These are phyloP conservation scores for Maniola jurtina DNA, from an alignment of 1,140 invertebrate species.

Conservation along the genomic window DNA sequence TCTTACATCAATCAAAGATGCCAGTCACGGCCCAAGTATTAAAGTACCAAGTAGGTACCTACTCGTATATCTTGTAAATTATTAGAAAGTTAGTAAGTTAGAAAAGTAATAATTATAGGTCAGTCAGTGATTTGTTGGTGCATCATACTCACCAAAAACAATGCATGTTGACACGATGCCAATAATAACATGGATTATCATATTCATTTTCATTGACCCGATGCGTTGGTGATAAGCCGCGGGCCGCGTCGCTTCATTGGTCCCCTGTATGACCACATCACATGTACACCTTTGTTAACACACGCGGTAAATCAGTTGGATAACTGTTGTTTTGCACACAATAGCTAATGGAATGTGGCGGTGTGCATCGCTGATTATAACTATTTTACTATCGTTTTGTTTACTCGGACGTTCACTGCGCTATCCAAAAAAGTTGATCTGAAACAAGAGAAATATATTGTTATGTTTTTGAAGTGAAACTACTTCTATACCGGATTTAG, in stretches of 20 bases:
- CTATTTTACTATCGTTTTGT: neutral
- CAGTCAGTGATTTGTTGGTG: neutral
- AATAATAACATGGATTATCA: conserved; percentile 40
- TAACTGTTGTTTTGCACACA: conserved; percentile 9
- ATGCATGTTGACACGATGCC: conserved; percentile 53
- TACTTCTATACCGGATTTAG: too few relatives aligned
- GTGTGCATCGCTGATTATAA: neutral
- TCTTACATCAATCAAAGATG: too few relatives aligned
- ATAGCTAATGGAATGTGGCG: conserved; percentile 3
- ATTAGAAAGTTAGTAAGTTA: too few relatives aligned
- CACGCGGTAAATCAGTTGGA: neutral
- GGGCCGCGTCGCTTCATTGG: conserved; percentile 61
- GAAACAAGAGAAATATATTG: conserved; percentile 14
- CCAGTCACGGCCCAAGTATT: too few relatives aligned
- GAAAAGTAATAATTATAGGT: too few relatives aligned
- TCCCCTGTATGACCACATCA: conserved; percentile 43
- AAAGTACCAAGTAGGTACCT: too few relatives aligned
- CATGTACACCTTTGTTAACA: conserved; percentile 19
- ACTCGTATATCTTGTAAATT: too few relatives aligned
- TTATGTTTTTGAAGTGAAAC: neutral
- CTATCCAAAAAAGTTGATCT: conserved; percentile 10
- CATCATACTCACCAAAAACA: conserved; percentile 45
- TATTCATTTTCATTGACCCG: conserved; percentile 46
- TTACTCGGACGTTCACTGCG: conserved; percentile 1
- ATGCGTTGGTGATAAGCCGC: conserved; percentile 32